Base-by-base conservation (phyloP, 1,140 invertebrate species). In the Pollicipes pollicipes region DNA sequence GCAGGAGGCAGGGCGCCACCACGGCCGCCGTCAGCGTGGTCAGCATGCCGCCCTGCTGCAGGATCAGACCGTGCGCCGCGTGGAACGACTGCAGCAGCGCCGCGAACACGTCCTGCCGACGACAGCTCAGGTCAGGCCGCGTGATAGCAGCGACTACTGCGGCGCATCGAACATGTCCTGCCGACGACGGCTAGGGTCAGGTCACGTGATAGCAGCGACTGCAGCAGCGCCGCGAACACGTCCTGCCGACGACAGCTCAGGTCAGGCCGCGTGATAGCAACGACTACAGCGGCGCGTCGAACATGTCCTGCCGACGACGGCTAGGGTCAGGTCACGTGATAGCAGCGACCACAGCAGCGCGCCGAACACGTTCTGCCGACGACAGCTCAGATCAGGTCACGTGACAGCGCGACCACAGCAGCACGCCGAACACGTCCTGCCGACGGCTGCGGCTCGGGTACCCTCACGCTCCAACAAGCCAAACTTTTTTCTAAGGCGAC, bases 11-110 rank as follows among this genome's bases (percentile, higher is more conserved):
- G 68, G 89, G 91, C 76, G 87, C 83, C 69, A 93, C 83, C 69
- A 89, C 83, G 69, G 88, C 89, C 29, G 89, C 87, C 69, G 90
- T 91, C 63, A 95, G 80, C 0, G 93, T 95, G 0, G 93, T 95
- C 10, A 95, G 80, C 77, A 91, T 87, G 28, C 90, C 93, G 73
- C 91, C 86, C 75, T 93, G 88, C 78, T 92, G 87, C 30, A 96
- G 80, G 75, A 95, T 96, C 69, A 91, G 83, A 73, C 88, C 85
- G 79, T 95, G 93, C 31, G 91, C 93, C 68, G 88, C 88, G 80
- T 93, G 90, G 77, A 95, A 89, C 69, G 91, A 90, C 69, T 88
- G 83, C 68, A 95, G 80, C 31, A 96, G 78, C 74, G 87, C 85
- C 21, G 90, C 83, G 78, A 94, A 92, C 6, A 93, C 84, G 75